Base-by-base conservation (phyloP, 1,140 invertebrate species). In the Cepaea nemoralis region DNA sequence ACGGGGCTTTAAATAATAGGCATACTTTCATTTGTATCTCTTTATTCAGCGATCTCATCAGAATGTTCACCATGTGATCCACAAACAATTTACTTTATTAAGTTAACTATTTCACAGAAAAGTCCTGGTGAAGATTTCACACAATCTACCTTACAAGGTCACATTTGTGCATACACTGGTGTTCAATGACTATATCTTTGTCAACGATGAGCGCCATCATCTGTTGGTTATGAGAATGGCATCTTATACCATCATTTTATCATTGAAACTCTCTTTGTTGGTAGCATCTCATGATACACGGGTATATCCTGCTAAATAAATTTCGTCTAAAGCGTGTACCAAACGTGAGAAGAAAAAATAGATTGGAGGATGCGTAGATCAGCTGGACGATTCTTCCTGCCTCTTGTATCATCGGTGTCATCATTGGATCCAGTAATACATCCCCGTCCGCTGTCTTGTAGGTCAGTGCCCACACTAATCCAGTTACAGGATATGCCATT, bases 311-410 rank as follows among this genome's bases (percentile, higher is more conserved):
- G 19, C 40, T 39, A n/a, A 40, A 3, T 22, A 70, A 37, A 40
- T 70, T 70, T 1, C 69, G 35, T n/a, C 69, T 2, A 24, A 70
- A 70, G 3, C 69, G 69, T 22, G 69, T 70, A 1, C 69, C 69
- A 40, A 70, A 70, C 22, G 27, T 42, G 6, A 70, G 37, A 40
- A 70, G 69, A 70, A 70, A 70, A 10, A 70, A 39, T 22, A 70
- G 37, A 6, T 70, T 70, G 39, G 69, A 70, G 19, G 69, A 70
- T 2, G 69, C 69, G 24, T 70, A n/a, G 27, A 70, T n/a, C n/a
- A 70, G 35, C 24, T 70, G 69, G 35, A 42, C 37, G 24, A 40
- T 22, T 22, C 69, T 70, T 70, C 69, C 69, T 10, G 37, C 69
- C 40, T 70, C 69, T 40, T 70, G 69, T 22, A 42, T 70, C 12